Conservation (phyloP, 2,888 invertebrate species). For the Alentia gelatinosa region DNA sequence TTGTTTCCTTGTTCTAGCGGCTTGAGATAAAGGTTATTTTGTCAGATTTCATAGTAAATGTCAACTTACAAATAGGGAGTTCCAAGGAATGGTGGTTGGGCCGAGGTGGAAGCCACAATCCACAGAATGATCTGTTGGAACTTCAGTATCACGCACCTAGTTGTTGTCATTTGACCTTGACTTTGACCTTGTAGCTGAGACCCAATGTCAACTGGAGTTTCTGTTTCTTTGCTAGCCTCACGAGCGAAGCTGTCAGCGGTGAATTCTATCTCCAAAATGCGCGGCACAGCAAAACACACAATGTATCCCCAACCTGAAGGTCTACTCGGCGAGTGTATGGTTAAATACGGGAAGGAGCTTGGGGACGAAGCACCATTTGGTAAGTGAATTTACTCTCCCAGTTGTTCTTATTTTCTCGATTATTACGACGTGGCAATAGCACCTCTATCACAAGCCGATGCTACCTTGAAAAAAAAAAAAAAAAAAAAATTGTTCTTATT, state of each 20-base stretch:
- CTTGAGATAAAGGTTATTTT: neutral
- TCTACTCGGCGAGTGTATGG: constrained; percentile 97
- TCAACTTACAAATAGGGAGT: neutral
- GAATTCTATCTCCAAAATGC: constrained; percentile 92
- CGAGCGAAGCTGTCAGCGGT: constrained; percentile 83
- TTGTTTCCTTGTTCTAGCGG: too few relatives aligned
- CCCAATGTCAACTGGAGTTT: neutral
- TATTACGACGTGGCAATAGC: too few relatives aligned
- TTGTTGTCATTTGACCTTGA: neutral
- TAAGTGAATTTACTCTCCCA: constrained; percentile 81
- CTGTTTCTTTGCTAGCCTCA: constrained; percentile 79
- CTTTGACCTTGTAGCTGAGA: too few relatives aligned
- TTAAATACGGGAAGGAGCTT: constrained; percentile 95
- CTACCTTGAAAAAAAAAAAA: too few relatives aligned
- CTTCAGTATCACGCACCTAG: neutral
- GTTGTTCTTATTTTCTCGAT: too few relatives aligned
- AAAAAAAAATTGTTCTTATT: too few relatives aligned
- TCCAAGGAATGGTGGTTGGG: neutral
- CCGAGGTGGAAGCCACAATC: neutral
- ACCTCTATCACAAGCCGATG: too few relatives aligned
- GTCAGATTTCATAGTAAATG: constrained; percentile 17
- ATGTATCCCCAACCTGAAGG: constrained; percentile 99
- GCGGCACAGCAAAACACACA: constrained; percentile 97
- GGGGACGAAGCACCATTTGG: constrained; percentile 97
- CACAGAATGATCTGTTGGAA: neutral